Evolutionary conservation across 2,888 invertebrate species (phyloP).

Genomic region (Imbricaverruca yamaguchii): DNA sequence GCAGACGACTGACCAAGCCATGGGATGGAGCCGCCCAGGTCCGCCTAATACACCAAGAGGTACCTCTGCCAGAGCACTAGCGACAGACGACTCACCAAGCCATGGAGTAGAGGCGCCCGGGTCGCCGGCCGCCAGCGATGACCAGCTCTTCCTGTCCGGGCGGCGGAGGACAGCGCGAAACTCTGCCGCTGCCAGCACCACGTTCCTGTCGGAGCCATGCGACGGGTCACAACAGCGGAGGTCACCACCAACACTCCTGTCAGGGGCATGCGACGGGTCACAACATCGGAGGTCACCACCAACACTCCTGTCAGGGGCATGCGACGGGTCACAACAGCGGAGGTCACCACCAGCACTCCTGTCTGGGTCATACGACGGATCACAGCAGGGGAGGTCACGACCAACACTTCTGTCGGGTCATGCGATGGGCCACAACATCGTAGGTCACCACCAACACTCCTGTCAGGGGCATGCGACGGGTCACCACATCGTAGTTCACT

Average conservation of each 20-base stretch:
- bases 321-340: background rate
- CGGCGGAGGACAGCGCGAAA: slow-evolving; percentile 37
- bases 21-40: background rate
- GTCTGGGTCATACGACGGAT: background rate
- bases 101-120: background rate
- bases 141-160: background rate
- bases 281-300: slow-evolving; percentile 9
- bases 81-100: slow-evolving; percentile 7
- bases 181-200: slow-evolving; percentile 37
- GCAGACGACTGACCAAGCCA: background rate
- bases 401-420: too few species aligned
- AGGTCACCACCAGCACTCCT: slow-evolving; percentile 11
- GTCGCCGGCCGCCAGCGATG: background rate
- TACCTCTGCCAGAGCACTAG: background rate
- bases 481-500: slow-evolving; percentile 10
- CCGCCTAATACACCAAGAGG: background rate
- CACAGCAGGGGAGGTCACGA: background rate
- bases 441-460: slow-evolving; percentile 13
- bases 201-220: background rate
- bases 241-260: slow-evolving; percentile 1
- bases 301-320: background rate
- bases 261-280: background rate
- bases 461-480: background rate
- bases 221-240: slow-evolving; percentile 8
- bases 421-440: background rate